Percentiles rank a stretch among this genome's conserved stretches.
Conservation (phyloP, 2,797 vertebrate genomes). For the Xenentodon cancila region DNA sequence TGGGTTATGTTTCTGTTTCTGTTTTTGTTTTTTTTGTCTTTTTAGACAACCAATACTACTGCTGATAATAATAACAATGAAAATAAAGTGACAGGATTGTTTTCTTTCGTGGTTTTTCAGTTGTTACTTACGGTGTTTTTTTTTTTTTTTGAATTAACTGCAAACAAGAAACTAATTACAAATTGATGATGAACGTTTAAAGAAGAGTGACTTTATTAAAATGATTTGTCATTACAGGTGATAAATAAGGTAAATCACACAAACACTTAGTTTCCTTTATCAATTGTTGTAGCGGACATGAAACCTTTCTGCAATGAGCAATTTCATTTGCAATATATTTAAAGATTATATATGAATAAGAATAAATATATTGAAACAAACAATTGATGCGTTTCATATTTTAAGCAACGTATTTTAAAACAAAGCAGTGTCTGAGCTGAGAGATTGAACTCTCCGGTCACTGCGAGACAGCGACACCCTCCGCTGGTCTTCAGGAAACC, state of each 20-base stretch:
- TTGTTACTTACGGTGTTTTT: too few relatives aligned
- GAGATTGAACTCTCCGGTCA: constrained; percentile 17
- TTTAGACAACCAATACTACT: too few relatives aligned
- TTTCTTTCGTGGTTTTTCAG: too few relatives aligned
- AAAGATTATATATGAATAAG: constrained; percentile 45
- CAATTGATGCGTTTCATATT: constrained; percentile 36
- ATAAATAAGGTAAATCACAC: constrained; percentile 50
- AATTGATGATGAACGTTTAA: constrained; percentile 14
- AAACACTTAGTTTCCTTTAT: constrained; percentile 37
- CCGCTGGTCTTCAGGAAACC: constrained; percentile 21
- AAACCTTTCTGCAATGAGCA: constrained; percentile 43
- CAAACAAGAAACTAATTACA: not conserved
- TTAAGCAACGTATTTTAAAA: constrained; percentile 22
- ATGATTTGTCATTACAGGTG: constrained; percentile 60
- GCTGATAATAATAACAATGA: too few relatives aligned
- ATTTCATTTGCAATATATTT: constrained; percentile 36
- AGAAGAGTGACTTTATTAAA: constrained; percentile 65
- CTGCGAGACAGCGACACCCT: constrained; percentile 21
- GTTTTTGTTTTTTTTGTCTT: too few relatives aligned
- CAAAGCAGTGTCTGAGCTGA: constrained; percentile 4
- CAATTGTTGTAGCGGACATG: constrained; percentile 30
- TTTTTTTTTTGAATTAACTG: too few relatives aligned
- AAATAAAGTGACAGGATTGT: too few relatives aligned
- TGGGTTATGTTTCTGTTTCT: too few relatives aligned
- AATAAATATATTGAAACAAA: constrained; percentile 70